Evolutionary conservation across 2,113 vertebrate genomes (phyloP).

Genomic region (Tyrannus savana): DNA sequence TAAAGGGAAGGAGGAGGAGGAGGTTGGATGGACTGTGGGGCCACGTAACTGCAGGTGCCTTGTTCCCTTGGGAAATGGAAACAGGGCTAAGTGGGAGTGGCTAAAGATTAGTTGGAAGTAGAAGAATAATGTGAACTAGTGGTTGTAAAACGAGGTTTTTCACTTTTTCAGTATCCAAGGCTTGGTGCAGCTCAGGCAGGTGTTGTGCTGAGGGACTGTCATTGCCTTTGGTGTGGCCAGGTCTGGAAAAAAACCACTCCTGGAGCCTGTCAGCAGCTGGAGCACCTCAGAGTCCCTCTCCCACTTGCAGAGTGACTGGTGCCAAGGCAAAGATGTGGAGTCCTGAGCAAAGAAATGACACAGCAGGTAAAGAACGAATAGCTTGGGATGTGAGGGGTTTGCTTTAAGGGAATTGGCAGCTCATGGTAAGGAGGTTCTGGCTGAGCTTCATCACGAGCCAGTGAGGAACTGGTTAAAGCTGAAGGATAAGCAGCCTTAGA

Average conservation of each 20-base stretch:
- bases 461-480: neutral
- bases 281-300: neutral
- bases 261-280: neutral
- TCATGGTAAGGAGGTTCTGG: neutral
- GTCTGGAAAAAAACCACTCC: neutral
- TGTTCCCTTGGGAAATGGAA: neutral
- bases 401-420: neutral
- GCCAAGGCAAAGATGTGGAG: neutral
- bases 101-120: neutral
- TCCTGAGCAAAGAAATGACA: neutral
- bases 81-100: neutral
- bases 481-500: neutral
- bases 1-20: neutral
- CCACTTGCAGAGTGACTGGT: neutral
- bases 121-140: neutral
- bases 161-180: neutral
- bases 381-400: neutral
- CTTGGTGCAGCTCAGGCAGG: neutral
- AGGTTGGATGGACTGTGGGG: neutral
- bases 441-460: neutral
- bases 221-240: neutral
- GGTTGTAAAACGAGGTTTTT: neutral
- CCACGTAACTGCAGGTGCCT: neutral
- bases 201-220: neutral
- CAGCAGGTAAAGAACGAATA: neutral